phyloP scores from a whole-genome alignment of 2,888 invertebrate species.

The Microctonus hyperodae region DNA sequence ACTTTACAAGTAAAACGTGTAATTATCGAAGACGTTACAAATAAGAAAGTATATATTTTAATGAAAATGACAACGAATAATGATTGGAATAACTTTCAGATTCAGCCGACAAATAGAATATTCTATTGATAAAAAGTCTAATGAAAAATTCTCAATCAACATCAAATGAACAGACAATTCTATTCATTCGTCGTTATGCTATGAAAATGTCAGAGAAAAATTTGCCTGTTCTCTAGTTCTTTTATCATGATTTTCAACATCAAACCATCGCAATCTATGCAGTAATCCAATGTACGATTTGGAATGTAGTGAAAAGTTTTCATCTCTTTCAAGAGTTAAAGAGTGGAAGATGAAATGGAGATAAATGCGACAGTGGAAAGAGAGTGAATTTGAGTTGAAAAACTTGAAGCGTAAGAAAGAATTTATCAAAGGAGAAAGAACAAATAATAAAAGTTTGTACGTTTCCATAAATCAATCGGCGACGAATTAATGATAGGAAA shows the following conservation, averaged over 20 bases:
- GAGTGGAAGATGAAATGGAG: slow-evolving; percentile 6
- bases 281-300: slow-evolving; percentile 23
- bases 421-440: background rate
- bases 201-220: slow-evolving; percentile 28
- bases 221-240: slow-evolving; percentile 28
- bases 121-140: slow-evolving; percentile 45
- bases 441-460: background rate
- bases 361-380: background rate
- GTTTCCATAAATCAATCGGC: background rate
- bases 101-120: slow-evolving; percentile 37
- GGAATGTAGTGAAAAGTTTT: slow-evolving; percentile 36
- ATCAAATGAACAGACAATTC: slow-evolving; percentile 26
- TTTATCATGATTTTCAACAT: slow-evolving; percentile 35
- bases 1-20: slow-evolving; percentile 32
- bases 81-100: slow-evolving; percentile 25
- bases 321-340: slow-evolving; percentile 25
- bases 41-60: slow-evolving; percentile 32
- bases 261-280: slow-evolving; percentile 35
- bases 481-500: background rate
- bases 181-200: slow-evolving; percentile 29
- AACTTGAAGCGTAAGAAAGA: background rate
- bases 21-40: slow-evolving; percentile 34
- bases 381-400: background rate
- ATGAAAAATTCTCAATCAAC: slow-evolving; percentile 36
- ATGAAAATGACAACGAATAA: slow-evolving; percentile 24